A percentile compares a stretch with the other conserved stretches of the same genome.
Evolutionary conservation across 2,113 vertebrate species (phyloP).

Genomic region (Rattus norvegicus): DNA sequence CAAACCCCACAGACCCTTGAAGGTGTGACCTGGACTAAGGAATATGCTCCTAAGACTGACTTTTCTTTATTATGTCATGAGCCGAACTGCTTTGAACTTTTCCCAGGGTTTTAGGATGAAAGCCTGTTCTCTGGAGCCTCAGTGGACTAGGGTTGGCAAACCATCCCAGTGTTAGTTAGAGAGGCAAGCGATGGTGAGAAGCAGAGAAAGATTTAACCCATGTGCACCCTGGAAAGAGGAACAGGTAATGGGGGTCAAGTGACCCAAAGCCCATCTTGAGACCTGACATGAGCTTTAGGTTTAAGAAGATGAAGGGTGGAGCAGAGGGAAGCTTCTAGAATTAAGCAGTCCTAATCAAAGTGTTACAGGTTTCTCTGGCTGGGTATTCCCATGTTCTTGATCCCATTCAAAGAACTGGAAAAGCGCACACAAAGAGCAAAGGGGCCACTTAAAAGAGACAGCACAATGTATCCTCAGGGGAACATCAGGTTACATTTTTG

Average conservation of each 20-base stretch:
- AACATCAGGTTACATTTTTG: neutral
- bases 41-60: neutral
- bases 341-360: neutral
- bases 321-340: neutral
- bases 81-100: neutral
- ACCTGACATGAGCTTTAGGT: neutral
- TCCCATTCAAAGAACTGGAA: neutral
- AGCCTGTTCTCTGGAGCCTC: neutral
- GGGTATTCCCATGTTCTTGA: neutral
- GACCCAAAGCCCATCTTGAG: neutral
- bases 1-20: neutral
- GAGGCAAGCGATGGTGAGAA: neutral
- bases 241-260: neutral
- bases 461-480: neutral
- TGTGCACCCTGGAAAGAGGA: neutral
- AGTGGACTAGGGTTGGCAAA: neutral
- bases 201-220: neutral
- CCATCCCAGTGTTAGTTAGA: neutral
- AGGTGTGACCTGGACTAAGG: neutral
- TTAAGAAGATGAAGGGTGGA: neutral
- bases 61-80: neutral
- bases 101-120: neutral
- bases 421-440: neutral
- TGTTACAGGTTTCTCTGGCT: neutral
- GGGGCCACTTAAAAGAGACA: neutral